Evolutionary conservation across 2,888 invertebrate species (phyloP).

Genomic region (Lasioglossum figueresi): DNA sequence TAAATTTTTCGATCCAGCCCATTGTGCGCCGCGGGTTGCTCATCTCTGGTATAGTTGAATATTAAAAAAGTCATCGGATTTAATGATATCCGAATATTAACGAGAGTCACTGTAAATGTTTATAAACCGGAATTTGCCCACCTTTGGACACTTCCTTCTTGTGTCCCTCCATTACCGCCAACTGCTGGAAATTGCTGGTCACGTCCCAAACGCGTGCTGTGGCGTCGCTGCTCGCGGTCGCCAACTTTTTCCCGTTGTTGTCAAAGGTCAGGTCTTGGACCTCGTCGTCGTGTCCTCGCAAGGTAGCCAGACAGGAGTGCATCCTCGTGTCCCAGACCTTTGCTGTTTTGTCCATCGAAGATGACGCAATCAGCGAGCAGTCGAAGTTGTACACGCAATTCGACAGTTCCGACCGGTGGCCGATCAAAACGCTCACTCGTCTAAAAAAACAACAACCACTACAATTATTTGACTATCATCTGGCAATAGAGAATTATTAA

Average conservation of each 20-base stretch:
- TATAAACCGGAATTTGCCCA: slow-evolving; percentile 20
- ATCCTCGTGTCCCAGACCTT: slow-evolving; percentile 89
- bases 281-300: slow-evolving; percentile 88
- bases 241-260: slow-evolving; percentile 88
- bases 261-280: slow-evolving; percentile 92
- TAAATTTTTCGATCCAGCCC: no score
- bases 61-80: no score
- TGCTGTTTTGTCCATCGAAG: slow-evolving; percentile 89
- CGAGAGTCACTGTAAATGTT: neutral
- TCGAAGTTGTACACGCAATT: slow-evolving; percentile 90
- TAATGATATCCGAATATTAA: no score
- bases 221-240: slow-evolving; percentile 91
- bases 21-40: no score
- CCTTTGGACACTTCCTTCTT: slow-evolving; percentile 89
- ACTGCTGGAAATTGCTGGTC: slow-evolving; percentile 85
- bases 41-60: no score
- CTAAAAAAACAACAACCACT: slow-evolving; percentile 78
- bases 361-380: slow-evolving; percentile 88
- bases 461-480: neutral
- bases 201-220: slow-evolving; percentile 90
- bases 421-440: slow-evolving; percentile 86
- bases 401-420: slow-evolving; percentile 89
- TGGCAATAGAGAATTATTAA: neutral
- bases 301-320: slow-evolving; percentile 86
- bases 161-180: slow-evolving; percentile 88